Conservation (phyloP, 64 coral and sea anemone species). For the Montipora sp. region DNA sequence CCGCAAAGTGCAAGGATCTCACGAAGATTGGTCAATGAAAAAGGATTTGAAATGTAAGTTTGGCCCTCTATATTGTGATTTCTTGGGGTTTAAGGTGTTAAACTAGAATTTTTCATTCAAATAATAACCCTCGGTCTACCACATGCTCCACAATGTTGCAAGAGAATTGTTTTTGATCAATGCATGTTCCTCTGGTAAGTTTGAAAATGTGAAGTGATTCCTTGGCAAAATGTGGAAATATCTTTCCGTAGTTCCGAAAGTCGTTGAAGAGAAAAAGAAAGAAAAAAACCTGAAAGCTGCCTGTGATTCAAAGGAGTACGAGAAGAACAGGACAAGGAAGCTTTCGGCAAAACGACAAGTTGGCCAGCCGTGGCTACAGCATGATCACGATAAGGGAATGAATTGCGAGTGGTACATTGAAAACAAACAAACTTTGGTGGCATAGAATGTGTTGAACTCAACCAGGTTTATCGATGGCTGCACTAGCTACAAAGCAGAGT, state of each 20-base stretch:
- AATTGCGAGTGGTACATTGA: not conserved
- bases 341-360: conserved; percentile 1
- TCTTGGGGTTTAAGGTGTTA: conserved; percentile 56
- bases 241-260: no score
- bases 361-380: not conserved
- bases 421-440: not conserved
- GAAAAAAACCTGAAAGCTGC: no score
- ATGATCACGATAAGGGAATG: not conserved
- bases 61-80: conserved; percentile 46
- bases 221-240: no score
- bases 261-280: no score
- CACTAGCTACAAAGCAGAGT: not conserved
- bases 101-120: conserved; percentile 64
- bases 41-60: conserved; percentile 57
- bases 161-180: conserved; percentile 49
- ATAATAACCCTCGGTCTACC: conserved; percentile 58
- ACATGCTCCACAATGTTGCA: conserved; percentile 36
- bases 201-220: not conserved
- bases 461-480: conserved; percentile 17
- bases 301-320: not conserved
- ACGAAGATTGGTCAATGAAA: conserved; percentile 57
- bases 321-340: not conserved
- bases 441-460: not conserved
- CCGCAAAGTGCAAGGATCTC: conserved; percentile 55
- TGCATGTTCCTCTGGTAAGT: conserved; percentile 16